Evolutionary conservation across 2,797 vertebrate genomes (phyloP).

Genomic region (Gouania willdenowi): DNA sequence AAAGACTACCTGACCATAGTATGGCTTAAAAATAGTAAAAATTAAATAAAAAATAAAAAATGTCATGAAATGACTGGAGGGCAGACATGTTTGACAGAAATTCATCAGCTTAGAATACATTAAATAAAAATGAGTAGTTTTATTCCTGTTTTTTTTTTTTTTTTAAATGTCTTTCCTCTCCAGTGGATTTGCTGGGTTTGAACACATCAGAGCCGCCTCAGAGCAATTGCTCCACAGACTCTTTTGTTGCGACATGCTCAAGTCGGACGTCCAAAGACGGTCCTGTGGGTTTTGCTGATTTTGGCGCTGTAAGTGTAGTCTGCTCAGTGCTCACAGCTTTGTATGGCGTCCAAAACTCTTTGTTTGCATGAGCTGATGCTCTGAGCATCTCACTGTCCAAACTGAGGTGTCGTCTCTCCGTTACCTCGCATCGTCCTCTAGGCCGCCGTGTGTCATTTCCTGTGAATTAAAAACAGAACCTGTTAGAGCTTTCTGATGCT

Average conservation of each 20-base stretch:
- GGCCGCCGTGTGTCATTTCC: constrained; percentile 3
- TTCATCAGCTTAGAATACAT: no score
- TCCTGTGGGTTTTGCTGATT: constrained; percentile 84
- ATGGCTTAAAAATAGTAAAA: no score
- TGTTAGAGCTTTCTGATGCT: constrained; percentile 7
- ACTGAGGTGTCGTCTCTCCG: constrained; percentile 22
- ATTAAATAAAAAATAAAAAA: no score
- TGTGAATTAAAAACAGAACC: constrained; percentile 44
- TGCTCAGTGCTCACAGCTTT: constrained; percentile 44
- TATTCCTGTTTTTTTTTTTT: not conserved
- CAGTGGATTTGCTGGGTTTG: constrained; percentile 77
- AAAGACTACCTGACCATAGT: no score
- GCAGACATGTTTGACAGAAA: no score
- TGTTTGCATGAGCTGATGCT: constrained; percentile 43
- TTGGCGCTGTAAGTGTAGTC: constrained; percentile 87
- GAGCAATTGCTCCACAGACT: constrained; percentile 79
- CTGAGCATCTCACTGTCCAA: constrained; percentile 13
- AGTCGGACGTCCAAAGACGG: constrained; percentile 82
- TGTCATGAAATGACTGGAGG: no score
- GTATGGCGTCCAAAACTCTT: constrained; percentile 4
- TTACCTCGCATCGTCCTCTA: not conserved
- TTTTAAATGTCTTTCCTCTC: constrained; percentile 69
- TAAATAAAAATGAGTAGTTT: no score
- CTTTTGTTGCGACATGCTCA: constrained; percentile 78
- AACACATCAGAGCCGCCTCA: constrained; percentile 79